phyloP scores from a whole-genome alignment of 2,113 vertebrate species.

The Aplodontia rufa region DNA sequence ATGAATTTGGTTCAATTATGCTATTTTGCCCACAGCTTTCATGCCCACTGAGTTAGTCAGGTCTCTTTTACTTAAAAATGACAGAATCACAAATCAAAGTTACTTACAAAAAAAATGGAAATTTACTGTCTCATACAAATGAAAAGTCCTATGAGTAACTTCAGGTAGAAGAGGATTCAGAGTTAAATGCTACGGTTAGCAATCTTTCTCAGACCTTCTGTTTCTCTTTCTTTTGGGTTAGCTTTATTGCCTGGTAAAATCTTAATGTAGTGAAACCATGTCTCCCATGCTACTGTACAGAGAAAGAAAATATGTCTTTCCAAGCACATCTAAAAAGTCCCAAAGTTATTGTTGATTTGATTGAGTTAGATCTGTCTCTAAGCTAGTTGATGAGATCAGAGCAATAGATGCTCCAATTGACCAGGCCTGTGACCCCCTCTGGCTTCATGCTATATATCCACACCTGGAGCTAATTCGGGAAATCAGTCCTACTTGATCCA shows the following conservation, averaged over 20 bases:
- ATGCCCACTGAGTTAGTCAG: not conserved
- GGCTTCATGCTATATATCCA: too few species aligned
- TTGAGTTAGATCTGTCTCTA: not conserved
- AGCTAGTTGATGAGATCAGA: not conserved
- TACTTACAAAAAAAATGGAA: not conserved
- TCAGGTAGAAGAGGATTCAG: not conserved
- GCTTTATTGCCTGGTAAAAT: not conserved
- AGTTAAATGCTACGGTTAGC: not conserved
- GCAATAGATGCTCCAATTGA: not conserved
- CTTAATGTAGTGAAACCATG: not conserved
- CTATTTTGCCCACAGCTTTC: not conserved
- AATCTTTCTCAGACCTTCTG: not conserved
- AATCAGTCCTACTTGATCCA: not conserved
- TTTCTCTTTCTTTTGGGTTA: not conserved
- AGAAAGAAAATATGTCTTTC: not conserved
- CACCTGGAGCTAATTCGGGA: not conserved
- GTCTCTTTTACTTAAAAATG: not conserved
- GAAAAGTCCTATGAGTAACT: not conserved
- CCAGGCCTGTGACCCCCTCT: accelerated
- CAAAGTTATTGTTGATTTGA: not conserved
- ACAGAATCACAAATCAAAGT: not conserved
- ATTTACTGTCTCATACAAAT: not conserved
- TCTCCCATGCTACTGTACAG: accelerated
- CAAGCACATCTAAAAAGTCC: not conserved
- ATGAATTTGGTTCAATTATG: not conserved